Conservation (phyloP, 2,888 invertebrate genomes). For the Drosophila mimetica region DNA sequence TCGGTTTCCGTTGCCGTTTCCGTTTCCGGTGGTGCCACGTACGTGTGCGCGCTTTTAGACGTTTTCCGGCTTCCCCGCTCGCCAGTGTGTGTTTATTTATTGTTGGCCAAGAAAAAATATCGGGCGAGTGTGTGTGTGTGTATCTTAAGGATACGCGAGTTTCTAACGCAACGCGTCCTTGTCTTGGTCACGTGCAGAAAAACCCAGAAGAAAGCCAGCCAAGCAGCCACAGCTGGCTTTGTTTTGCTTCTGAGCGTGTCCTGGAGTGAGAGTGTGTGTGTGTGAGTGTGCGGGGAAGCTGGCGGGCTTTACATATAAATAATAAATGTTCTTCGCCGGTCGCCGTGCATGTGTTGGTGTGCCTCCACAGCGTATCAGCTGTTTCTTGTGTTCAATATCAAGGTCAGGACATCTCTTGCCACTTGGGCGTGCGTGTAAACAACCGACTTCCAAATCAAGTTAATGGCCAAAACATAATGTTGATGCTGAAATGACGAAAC, state of each 20-base stretch:
- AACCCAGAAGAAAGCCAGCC: constrained; percentile 59
- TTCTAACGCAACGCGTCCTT: constrained; percentile 18
- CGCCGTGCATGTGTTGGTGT: constrained; percentile 40
- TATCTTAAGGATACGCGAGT: constrained; percentile 70
- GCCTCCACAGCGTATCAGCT: constrained; percentile 59
- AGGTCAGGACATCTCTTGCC: constrained; percentile 57
- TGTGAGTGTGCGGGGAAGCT: constrained; percentile 28
- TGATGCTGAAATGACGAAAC: not conserved
- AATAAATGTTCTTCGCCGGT: constrained; percentile 67
- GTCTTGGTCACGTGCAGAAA: constrained; percentile 56
- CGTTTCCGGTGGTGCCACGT: constrained; percentile 49
- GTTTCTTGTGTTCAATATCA: constrained; percentile 73
- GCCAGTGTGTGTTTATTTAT: constrained; percentile 68
- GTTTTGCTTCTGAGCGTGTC: constrained; percentile 52
- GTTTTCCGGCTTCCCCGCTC: constrained; percentile 51
- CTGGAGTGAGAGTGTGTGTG: constrained; percentile 26
- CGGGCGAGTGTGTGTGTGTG: constrained; percentile 25
- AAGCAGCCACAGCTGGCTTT: constrained; percentile 65
- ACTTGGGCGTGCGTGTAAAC: constrained; percentile 25
- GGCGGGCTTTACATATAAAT: constrained; percentile 63
- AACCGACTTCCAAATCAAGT: constrained; percentile 7
- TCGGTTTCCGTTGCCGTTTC: constrained; percentile 59
- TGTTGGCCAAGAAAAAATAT: constrained; percentile 43
- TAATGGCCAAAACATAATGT: not conserved
- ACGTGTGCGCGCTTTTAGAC: constrained; percentile 70